These are phyloP conservation scores for Pristiophorus japonicus DNA, from an alignment of 2,113 vertebrate genomes.

Conservation along the genomic window DNA sequence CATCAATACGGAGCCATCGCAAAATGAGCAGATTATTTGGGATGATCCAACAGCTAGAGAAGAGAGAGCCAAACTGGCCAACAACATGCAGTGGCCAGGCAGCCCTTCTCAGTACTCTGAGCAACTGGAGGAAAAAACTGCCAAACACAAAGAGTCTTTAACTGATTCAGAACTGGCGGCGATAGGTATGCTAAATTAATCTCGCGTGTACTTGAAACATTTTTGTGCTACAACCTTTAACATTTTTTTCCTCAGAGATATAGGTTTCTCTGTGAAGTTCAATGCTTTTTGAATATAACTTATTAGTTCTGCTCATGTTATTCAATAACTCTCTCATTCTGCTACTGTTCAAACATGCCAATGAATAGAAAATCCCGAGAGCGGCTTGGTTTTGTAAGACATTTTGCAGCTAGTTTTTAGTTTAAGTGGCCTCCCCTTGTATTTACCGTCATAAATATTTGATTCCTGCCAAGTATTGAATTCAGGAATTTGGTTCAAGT, in stretches of 20 bases:
- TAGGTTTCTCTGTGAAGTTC: background rate
- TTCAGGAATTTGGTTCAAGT: too few relatives aligned
- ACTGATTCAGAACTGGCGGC: constrained; percentile 68
- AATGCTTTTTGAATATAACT: background rate
- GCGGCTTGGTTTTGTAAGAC: background rate
- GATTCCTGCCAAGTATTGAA: background rate
- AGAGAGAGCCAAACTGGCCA: constrained; percentile 86
- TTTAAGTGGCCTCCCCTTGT: background rate
- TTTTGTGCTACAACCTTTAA: background rate
- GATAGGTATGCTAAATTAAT: constrained; percentile 60
- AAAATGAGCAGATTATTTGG: constrained; percentile 96
- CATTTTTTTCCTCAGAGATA: constrained; percentile 37
- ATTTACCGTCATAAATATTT: background rate
- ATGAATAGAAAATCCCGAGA: background rate
- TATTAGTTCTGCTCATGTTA: background rate
- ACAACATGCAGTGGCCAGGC: constrained; percentile 85
- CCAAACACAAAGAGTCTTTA: constrained; percentile 58
- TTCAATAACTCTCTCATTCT: background rate
- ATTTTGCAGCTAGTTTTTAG: background rate
- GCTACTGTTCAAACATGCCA: background rate
- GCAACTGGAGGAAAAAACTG: constrained; percentile 41
- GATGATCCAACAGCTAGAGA: constrained; percentile 92
- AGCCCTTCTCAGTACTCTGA: constrained; percentile 81
- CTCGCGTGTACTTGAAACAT: background rate
- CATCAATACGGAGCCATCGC: constrained; percentile 85